These are phyloP conservation scores for Aethes cnicana DNA, from an alignment of 2,888 invertebrate species.

Conservation along the genomic window DNA sequence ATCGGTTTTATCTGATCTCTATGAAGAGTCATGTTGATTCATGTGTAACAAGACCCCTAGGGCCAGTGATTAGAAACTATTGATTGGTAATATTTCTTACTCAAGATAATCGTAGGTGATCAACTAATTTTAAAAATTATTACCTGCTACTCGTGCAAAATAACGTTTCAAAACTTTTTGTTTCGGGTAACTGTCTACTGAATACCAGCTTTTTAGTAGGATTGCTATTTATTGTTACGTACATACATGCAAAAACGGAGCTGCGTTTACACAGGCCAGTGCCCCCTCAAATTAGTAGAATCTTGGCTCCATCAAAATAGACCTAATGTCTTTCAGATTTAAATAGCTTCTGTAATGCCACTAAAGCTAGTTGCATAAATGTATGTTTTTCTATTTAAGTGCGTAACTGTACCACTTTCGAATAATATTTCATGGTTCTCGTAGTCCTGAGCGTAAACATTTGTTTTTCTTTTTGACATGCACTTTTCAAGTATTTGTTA, in stretches of 20 bases:
- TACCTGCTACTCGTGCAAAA: constrained; percentile 6
- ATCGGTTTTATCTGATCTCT: too few relatives aligned
- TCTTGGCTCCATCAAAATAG: constrained; percentile 9
- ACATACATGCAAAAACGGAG: constrained; percentile 44
- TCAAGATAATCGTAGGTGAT: too few relatives aligned
- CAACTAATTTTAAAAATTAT: too few relatives aligned
- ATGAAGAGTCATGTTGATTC: too few relatives aligned
- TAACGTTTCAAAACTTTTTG: constrained; percentile 45
- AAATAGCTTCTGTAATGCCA: background rate
- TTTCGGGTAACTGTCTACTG: constrained; percentile 49
- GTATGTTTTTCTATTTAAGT: constrained; percentile 23
- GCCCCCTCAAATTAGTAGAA: constrained; percentile 36
- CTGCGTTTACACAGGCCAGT: constrained; percentile 43
- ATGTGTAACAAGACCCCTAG: too few relatives aligned
- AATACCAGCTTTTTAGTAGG: constrained; percentile 42
- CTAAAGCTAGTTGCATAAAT: constrained; percentile 8
- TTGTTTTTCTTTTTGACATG: background rate
- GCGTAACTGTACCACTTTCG: constrained; percentile 30
- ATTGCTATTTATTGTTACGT: constrained; percentile 45
- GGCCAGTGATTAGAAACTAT: too few relatives aligned
- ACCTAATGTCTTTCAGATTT: constrained; percentile 15
- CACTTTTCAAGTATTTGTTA: too few relatives aligned
- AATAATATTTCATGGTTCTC: constrained; percentile 24
- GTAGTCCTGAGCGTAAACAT: constrained; percentile 4
- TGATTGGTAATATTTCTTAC: too few relatives aligned